These are phyloP conservation scores for Phymastichus coffea DNA, from an alignment of 1,140 invertebrate species.

Conservation along the genomic window DNA sequence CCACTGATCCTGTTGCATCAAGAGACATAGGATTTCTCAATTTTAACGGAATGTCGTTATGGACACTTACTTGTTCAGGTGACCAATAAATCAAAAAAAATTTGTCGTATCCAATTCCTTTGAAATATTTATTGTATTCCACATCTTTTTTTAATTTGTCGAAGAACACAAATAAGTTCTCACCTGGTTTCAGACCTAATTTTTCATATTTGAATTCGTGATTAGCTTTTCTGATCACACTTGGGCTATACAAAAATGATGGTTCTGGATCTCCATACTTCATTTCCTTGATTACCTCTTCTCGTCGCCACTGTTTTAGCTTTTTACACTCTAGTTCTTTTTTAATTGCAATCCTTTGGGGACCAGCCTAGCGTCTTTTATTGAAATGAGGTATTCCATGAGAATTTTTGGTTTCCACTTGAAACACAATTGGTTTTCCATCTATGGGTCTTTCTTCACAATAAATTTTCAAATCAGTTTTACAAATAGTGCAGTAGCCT, in stretches of 20 bases:
- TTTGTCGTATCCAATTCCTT: neutral
- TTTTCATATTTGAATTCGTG: neutral
- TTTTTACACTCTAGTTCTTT: neutral
- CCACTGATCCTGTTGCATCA: conserved; percentile 8
- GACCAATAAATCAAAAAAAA: neutral
- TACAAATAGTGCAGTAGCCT: too few species aligned
- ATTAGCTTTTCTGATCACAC: neutral
- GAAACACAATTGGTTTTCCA: neutral
- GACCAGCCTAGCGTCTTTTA: neutral
- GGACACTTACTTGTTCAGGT: neutral
- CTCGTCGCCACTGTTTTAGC: neutral
- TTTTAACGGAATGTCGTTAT: neutral
- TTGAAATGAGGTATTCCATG: neutral
- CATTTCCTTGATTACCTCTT: neutral
- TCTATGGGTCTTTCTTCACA: neutral
- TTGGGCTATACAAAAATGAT: neutral
- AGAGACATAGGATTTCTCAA: neutral
- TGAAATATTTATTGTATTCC: neutral
- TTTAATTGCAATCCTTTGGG: neutral
- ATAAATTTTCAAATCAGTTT: too few species aligned
- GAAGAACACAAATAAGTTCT: neutral
- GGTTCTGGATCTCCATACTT: conserved; percentile 3
- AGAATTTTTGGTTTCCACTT: neutral
- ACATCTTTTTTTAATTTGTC: neutral
- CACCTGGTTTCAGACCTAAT: neutral